Base-by-base conservation (phyloP, 2,113 vertebrate genomes). In the Aplodontia rufa region DNA sequence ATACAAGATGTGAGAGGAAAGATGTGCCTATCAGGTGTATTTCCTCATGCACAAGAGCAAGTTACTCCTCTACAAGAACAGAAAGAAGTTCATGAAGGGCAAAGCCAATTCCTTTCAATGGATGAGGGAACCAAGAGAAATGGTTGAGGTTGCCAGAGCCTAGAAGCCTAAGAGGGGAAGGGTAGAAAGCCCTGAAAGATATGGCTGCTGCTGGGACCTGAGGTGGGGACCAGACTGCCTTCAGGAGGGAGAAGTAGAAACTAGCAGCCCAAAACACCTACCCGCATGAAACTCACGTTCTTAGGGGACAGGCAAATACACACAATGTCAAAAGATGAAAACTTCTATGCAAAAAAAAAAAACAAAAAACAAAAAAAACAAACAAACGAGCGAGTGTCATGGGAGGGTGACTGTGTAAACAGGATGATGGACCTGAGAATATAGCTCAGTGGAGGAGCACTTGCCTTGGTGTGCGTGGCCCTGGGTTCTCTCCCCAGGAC, bases 1-100 rank as follows among this genome's bases (percentile, higher is more conserved):
- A 26, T 60, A 40, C 40, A 9, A 32, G 60, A 60, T 53, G 26
- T 0, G 0, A 7, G 8, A 47, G 8, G 16, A 4, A 0, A 58
- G 69, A 58, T 13, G 16, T 6, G 4, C 13, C 35, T 5, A 37
- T 7, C 4, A 28, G 2, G 40, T 3, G 53, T 68, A 20, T 14
- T 71, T 72, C 64, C 76, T 58, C 32, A 11, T 20, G 55, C 24
- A 53, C 24, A 37, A 62, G 5, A 47, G 62, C 19, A 1, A 47
- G 45, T 51, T n/a, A 24, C 42, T 37, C 53, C n/a, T 0, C 2
- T 22, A 3, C 4, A 32, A 49, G 26, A 60, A 30, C 5, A 17
- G 53, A 71, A 22, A 69, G 16, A 69, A 72, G 6, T 40, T 10
- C 16, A 1, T 13, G 40, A 71, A 51, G 19, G 32, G 8, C 26